These are phyloP conservation scores for Mesocricetus auratus DNA, from an alignment of 2,113 vertebrate genomes.

Conservation along the genomic window DNA sequence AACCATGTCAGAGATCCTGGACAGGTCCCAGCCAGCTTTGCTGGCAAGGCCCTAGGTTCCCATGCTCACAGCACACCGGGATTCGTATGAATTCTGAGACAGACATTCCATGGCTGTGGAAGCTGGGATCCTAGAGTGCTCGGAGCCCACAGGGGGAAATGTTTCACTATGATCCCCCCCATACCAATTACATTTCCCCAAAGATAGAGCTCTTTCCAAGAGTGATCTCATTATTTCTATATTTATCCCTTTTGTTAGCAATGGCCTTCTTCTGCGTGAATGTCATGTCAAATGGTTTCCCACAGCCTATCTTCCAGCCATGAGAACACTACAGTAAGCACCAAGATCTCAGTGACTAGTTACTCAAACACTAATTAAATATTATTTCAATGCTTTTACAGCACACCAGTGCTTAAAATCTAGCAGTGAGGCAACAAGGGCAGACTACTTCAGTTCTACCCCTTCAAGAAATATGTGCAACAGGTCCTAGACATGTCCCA, in stretches of 20 bases:
- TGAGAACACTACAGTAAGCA: not conserved
- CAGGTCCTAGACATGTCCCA: not conserved
- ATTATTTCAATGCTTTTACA: not conserved
- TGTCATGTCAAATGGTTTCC: slow-evolving; percentile 33
- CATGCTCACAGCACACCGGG: not conserved
- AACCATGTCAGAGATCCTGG: not conserved
- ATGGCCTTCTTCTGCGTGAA: slow-evolving; percentile 38
- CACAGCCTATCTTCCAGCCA: not conserved
- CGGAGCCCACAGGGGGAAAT: slow-evolving; percentile 44
- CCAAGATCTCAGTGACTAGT: not conserved
- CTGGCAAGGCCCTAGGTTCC: not conserved
- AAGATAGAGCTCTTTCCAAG: slow-evolving; percentile 59
- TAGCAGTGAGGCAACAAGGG: not conserved
- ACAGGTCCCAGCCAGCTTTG: not conserved
- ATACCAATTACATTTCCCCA: slow-evolving; percentile 49
- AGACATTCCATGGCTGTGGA: slow-evolving; percentile 58
- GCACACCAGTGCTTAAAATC: not conserved
- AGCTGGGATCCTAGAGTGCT: slow-evolving; percentile 47
- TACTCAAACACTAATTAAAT: not conserved
- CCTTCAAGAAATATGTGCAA: not conserved
- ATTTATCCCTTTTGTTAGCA: not conserved
- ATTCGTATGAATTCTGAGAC: slow-evolving; percentile 53
- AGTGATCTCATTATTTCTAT: slow-evolving; percentile 61
- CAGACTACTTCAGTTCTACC: not conserved
- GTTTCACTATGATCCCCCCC: not conserved